Conservation (phyloP, 2,797 vertebrate species). For the Amphiprion clarkii region DNA sequence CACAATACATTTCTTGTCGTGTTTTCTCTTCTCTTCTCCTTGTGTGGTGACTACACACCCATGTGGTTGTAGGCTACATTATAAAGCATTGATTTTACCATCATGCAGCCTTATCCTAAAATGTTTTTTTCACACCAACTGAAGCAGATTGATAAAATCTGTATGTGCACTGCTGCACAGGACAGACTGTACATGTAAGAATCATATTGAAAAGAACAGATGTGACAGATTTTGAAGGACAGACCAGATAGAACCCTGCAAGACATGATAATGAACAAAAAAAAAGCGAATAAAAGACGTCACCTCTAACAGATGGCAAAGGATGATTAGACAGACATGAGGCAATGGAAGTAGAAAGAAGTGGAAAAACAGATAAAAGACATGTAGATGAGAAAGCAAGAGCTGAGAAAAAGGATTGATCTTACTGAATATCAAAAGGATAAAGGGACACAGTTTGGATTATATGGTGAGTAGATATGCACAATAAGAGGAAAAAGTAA, state of each 20-base stretch:
- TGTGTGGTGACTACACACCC: not conserved
- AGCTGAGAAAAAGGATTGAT: not conserved
- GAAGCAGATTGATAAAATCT: no score
- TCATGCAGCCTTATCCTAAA: not conserved
- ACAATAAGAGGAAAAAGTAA: not conserved
- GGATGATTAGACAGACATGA: not conserved
- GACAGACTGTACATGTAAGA: not conserved
- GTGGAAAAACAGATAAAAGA: not conserved
- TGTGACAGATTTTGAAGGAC: conserved; percentile 4
- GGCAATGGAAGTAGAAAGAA: not conserved
- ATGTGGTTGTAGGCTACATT: not conserved
- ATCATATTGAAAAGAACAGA: conserved; percentile 1
- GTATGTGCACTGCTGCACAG: not conserved
- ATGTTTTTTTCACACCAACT: not conserved
- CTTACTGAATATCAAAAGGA: not conserved
- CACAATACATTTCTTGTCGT: not conserved
- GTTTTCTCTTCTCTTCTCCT: not conserved
- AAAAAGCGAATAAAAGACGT: not conserved
- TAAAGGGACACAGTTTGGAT: not conserved
- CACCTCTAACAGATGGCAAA: not conserved
- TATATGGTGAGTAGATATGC: not conserved
- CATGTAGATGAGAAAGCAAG: not conserved
- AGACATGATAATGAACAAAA: conserved; percentile 3
- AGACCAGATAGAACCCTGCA: not conserved
- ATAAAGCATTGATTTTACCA: not conserved